Evolutionary conservation across 2,888 invertebrate genomes (phyloP).

Genomic region (Crocallis elinguaria): DNA sequence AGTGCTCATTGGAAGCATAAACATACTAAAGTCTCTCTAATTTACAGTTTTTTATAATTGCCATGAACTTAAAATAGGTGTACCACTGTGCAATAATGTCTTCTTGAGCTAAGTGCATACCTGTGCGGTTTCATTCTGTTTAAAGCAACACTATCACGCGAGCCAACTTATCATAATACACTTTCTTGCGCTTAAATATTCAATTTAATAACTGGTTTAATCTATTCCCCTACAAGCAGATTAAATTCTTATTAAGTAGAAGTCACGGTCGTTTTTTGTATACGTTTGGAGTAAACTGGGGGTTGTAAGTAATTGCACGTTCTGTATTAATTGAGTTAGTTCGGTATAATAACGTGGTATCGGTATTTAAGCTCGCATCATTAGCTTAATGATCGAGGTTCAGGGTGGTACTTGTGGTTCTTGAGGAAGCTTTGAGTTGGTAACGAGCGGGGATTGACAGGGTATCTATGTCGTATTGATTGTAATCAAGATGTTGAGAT

Average conservation of each 20-base stretch:
- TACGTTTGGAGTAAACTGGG: constrained; percentile 9
- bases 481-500: background rate
- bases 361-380: constrained; percentile 64
- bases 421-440: constrained; percentile 34
- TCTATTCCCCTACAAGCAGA: constrained; percentile 24
- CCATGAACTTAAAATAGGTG: constrained; percentile 11
- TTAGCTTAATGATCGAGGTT: constrained; percentile 64
- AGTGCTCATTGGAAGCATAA: background rate
- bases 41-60: constrained; percentile 28
- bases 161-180: constrained; percentile 54
- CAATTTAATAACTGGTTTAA: constrained; percentile 50
- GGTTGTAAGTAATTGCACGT: constrained; percentile 46
- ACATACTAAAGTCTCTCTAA: constrained; percentile 1
- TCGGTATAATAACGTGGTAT: constrained; percentile 62
- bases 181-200: constrained; percentile 53
- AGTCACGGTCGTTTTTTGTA: constrained; percentile 9
- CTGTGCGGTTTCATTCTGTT: constrained; percentile 22
- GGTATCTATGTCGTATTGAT: constrained; percentile 20
- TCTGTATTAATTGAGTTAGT: constrained; percentile 67
- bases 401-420: constrained; percentile 45
- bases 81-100: constrained; percentile 12
- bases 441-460: constrained; percentile 39
- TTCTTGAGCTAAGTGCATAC: constrained; percentile 22
- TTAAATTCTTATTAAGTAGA: constrained; percentile 24
- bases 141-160: constrained; percentile 44